A percentile compares a stretch with the other conserved stretches of the same genome.
Evolutionary conservation across 2,888 invertebrate genomes (phyloP).

Genomic region (Labia minor): DNA sequence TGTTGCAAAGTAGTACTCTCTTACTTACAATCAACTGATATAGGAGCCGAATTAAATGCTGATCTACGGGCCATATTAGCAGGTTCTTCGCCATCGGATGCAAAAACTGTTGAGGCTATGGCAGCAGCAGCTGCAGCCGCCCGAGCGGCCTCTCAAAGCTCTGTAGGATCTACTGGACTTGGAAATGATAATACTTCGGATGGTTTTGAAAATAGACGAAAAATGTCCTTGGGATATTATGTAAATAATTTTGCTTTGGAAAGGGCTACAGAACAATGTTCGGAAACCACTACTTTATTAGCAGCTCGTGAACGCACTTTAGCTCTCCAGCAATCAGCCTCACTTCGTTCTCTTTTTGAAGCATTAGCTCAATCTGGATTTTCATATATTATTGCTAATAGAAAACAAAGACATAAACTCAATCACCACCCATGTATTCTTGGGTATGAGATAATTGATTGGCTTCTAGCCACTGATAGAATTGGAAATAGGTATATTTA

Average conservation of each 20-base stretch:
- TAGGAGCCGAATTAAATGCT: slow-evolving; percentile 63
- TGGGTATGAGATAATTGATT: slow-evolving; percentile 70
- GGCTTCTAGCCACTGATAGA: slow-evolving; percentile 55
- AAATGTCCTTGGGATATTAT: slow-evolving; percentile 62
- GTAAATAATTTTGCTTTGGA: slow-evolving; percentile 58
- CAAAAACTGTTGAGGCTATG: slow-evolving; percentile 31
- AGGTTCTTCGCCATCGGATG: slow-evolving; percentile 29
- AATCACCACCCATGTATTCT: slow-evolving; percentile 65
- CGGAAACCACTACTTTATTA: slow-evolving; percentile 37
- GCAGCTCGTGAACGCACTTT: slow-evolving; percentile 41
- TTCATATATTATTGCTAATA: slow-evolving; percentile 33
- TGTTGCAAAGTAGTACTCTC: slow-evolving; percentile 89
- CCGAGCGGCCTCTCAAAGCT: background rate
- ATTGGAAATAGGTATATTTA: background rate
- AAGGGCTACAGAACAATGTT: slow-evolving; percentile 32
- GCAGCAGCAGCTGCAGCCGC: background rate
- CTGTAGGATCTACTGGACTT: background rate
- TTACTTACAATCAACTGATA: slow-evolving; percentile 74
- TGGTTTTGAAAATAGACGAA: slow-evolving; percentile 35
- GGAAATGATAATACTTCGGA: slow-evolving; percentile 13
- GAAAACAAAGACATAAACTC: slow-evolving; percentile 48
- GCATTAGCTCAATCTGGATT: slow-evolving; percentile 49
- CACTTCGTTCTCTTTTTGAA: slow-evolving; percentile 50
- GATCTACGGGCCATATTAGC: slow-evolving; percentile 60
- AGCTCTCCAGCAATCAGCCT: slow-evolving; percentile 46